A percentile compares a stretch with the other conserved stretches of the same genome.
phyloP scores from a whole-genome alignment of 1,140 invertebrate species.

The Drepana arcuata region DNA sequence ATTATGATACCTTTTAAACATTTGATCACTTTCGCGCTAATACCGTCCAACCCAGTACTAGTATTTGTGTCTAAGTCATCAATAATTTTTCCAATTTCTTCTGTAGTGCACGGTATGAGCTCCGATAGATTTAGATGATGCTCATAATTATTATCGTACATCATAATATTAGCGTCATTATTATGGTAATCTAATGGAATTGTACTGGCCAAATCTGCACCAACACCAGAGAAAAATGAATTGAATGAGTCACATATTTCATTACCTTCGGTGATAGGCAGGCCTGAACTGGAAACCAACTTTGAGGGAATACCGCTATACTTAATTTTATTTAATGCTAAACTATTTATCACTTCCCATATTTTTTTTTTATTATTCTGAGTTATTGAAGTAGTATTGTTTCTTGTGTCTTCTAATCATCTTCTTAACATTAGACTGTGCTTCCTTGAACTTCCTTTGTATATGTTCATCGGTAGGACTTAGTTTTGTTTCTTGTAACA shows the following conservation, averaged over 20 bases:
- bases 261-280: conserved; percentile 2
- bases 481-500: neutral
- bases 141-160: too few species aligned
- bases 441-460: neutral
- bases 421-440: neutral
- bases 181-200: conserved; percentile 4
- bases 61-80: neutral
- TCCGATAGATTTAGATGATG: neutral
- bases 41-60: conserved; percentile 6
- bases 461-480: neutral
- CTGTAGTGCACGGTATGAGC: neutral
- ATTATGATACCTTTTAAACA: conserved; percentile 1
- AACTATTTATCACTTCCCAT: neutral
- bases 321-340: neutral
- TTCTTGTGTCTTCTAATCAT: neutral
- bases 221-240: conserved; percentile 11
- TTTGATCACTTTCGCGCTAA: conserved; percentile 3
- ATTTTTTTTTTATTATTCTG: neutral
- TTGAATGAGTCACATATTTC: conserved; percentile 13
- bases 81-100: conserved; percentile 6
- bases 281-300: too few species aligned
- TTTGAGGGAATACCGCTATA: too few species aligned
- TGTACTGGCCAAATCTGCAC: conserved; percentile 5
- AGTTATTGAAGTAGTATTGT: neutral
- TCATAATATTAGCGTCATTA: conserved; percentile 1